Evolutionary conservation across 2,113 vertebrate genomes (phyloP).

Genomic region (Daboia siamensis): DNA sequence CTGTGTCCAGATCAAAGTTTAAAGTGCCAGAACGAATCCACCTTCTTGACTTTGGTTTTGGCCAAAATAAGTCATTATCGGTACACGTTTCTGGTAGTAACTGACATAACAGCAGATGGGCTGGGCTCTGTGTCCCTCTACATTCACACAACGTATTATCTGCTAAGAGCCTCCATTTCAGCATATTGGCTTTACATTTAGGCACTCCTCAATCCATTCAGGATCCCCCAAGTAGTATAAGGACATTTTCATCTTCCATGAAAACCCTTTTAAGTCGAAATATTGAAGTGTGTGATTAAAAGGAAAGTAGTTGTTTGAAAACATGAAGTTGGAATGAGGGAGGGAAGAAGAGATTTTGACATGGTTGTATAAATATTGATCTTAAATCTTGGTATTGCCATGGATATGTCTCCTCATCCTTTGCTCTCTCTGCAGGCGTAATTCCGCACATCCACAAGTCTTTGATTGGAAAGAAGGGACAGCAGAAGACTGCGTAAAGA

Average conservation of each 20-base stretch:
- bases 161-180: not conserved
- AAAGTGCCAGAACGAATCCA: not conserved
- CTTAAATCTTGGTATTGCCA: not conserved
- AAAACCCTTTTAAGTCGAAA: not conserved
- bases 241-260: not conserved
- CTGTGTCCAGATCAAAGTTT: not conserved
- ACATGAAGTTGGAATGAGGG: not conserved
- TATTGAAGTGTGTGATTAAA: not conserved
- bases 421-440: slow-evolving; percentile 76
- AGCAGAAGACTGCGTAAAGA: slow-evolving; percentile 94
- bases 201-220: not conserved
- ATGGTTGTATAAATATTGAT: not conserved
- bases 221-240: not conserved
- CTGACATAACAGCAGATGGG: not conserved
- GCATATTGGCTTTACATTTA: not conserved
- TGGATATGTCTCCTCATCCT: not conserved
- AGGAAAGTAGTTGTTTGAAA: not conserved
- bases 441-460: slow-evolving; percentile 99
- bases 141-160: not conserved
- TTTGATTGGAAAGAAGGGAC: slow-evolving; percentile 97
- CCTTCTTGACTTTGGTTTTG: not conserved
- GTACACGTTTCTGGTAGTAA: not conserved
- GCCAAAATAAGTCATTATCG: not conserved
- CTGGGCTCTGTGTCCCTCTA: not conserved
- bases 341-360: too few relatives aligned